A percentile compares a stretch with the other conserved stretches of the same genome.
These are phyloP conservation scores for Venustoraphidia nigricollis DNA, from an alignment of 2,888 invertebrate species.

Conservation along the genomic window DNA sequence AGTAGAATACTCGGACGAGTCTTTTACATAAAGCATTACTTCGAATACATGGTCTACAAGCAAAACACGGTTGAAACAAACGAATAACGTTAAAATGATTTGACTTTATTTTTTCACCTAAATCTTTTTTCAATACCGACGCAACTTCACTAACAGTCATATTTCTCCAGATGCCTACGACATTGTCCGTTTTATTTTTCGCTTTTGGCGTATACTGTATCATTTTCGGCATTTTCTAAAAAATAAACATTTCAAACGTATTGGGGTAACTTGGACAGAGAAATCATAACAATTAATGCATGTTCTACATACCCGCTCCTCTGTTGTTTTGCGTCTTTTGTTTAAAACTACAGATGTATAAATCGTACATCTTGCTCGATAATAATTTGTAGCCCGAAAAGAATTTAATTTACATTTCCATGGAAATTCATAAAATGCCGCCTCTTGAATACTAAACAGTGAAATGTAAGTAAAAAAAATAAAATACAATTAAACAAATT, in stretches of 20 bases:
- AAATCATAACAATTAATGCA: not conserved
- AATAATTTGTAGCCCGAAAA: too few species aligned
- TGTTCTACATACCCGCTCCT: constrained; percentile 37
- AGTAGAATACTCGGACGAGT: constrained; percentile 36
- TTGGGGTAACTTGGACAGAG: not conserved
- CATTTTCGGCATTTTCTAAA: constrained; percentile 33
- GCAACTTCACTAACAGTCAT: constrained; percentile 71
- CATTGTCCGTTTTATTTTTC: constrained; percentile 25
- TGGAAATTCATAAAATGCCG: not conserved
- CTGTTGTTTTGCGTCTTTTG: constrained; percentile 45
- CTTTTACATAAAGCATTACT: constrained; percentile 47
- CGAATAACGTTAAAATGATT: not conserved
- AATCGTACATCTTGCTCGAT: constrained; percentile 10
- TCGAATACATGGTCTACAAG: constrained; percentile 51
- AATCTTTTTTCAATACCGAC: constrained; percentile 39
- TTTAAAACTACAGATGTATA: constrained; percentile 26
- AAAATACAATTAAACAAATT: too few species aligned
- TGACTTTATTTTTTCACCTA: constrained; percentile 31
- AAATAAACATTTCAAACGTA: constrained; percentile 9
- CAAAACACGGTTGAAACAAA: not conserved
- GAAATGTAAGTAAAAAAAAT: too few species aligned
- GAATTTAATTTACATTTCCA: not conserved
- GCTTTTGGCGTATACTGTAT: constrained; percentile 45
- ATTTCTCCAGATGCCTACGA: constrained; percentile 59
- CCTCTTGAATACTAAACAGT: too few species aligned